phyloP scores from a whole-genome alignment of 2,113 vertebrate species.

The Chlamydotis undulata region DNA sequence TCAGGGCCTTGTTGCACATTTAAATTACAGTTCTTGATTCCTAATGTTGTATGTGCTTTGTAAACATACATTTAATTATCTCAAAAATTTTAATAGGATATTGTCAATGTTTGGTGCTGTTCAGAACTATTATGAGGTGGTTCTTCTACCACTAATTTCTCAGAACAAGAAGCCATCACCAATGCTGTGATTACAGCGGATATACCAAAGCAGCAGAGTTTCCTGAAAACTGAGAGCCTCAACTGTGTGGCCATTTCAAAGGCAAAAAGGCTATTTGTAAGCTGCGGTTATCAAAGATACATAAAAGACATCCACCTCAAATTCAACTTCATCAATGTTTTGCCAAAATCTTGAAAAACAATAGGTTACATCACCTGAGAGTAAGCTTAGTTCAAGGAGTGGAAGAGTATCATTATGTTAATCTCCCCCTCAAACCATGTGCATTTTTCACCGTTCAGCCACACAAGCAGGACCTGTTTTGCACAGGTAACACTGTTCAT shows the following conservation, averaged over 20 bases:
- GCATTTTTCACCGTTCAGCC: neutral
- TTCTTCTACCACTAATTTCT: neutral
- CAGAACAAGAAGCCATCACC: neutral
- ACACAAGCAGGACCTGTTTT: neutral
- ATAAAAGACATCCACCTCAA: neutral
- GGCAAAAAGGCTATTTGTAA: neutral
- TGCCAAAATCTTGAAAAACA: neutral
- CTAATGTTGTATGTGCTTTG: neutral
- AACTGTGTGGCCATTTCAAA: neutral
- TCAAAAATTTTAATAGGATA: neutral
- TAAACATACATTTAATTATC: neutral
- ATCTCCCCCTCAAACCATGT: neutral
- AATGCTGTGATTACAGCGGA: neutral
- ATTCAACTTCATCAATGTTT: neutral
- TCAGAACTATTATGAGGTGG: neutral
- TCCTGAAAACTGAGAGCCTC: neutral
- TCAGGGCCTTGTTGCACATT: neutral
- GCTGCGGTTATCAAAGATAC: neutral
- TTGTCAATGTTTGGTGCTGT: neutral
- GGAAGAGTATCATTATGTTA: neutral
- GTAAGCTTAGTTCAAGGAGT: neutral
- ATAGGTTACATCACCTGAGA: neutral
- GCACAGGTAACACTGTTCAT: neutral
- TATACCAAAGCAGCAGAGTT: neutral
- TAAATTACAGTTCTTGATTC: neutral